Evolutionary conservation across 2,797 vertebrate species (phyloP), one percentile per base, ranked within the genome.

Genomic region (Danio jaintianensis): DNA sequence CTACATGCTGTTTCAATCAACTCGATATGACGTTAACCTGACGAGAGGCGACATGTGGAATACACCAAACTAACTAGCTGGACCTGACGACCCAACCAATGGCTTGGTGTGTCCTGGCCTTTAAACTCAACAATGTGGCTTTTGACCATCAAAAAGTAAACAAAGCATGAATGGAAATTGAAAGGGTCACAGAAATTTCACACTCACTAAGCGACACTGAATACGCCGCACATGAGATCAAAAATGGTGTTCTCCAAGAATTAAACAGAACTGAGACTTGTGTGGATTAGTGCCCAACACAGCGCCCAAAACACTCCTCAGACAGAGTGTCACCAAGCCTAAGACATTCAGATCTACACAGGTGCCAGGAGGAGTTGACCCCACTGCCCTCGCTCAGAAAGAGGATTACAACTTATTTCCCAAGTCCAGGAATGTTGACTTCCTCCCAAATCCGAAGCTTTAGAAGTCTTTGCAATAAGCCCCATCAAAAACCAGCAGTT

Each of bases 341-440:
- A 6, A 79, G 62, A 64, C 70, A 36, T 42, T 48, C 36, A 79
- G 38, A 79, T 78, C 29, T 22, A 55, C 63, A 68, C 52, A 78
- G 76, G 76, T 62, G 67, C 43, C 58, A 61, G 22, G 15, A 75
- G 38, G 66, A 79, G 5, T 59, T 70, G 75, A 70, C 58, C 29
- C 18, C 10, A 47, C 20, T 40, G 56, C 52, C 52, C 50, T 75
- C 4, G 3, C 43, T 29, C 6, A 48, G 9, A 38, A 81, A 72
- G 56, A 50, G 56, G 66, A 79, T 79, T 79, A 81, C 74, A 73
- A 47, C 61, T 12, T n/a, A 66, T 75, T 58, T 47, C 45, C 52
- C 42, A 61, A 74, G 59, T 78, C 50, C 22, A 45, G 48, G 55
- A 81, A 73, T 42, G 22, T 36, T 59, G 18, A 48, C 50, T 52